A percentile compares a stretch with the other conserved stretches of the same genome.
These are phyloP conservation scores for Campoletis sonorensis DNA, from an alignment of 1,140 invertebrate genomes.

Conservation along the genomic window DNA sequence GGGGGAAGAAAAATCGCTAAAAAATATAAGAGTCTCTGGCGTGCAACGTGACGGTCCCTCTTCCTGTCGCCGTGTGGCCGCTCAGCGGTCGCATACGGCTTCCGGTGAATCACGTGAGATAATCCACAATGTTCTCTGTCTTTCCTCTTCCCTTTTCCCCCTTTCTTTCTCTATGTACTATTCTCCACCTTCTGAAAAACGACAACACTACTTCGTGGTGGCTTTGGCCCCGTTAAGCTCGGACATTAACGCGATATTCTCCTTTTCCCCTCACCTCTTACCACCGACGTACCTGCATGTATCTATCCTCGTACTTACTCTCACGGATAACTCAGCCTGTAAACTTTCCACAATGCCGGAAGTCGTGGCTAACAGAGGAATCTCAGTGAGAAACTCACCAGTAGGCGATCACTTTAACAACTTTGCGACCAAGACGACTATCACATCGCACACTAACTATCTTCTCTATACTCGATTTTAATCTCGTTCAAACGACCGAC, in stretches of 20 bases:
- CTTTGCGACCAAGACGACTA: background rate
- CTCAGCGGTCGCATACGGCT: conserved; percentile 34
- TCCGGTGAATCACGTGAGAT: conserved; percentile 43
- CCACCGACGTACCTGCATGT: background rate
- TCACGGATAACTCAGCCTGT: conserved; percentile 34
- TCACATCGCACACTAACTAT: conserved; percentile 13
- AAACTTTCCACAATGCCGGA: conserved; percentile 39
- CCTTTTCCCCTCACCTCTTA: background rate
- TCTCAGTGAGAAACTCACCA: background rate
- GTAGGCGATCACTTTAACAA: background rate
- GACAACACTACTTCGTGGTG: conserved; percentile 29
- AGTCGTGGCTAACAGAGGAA: conserved; percentile 5
- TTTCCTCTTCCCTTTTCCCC: background rate
- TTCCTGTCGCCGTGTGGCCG: conserved; percentile 22
- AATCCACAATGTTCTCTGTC: conserved; percentile 29
- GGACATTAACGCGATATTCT: conserved; percentile 45
- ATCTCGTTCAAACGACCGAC: background rate
- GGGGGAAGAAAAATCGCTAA: background rate
- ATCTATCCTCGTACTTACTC: background rate
- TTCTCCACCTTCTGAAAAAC: conserved; percentile 21
- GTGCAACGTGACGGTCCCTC: conserved; percentile 7
- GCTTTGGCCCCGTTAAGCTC: conserved; percentile 43
- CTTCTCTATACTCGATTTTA: background rate
- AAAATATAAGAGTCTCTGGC: conserved; percentile 18
- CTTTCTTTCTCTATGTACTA: conserved; percentile 1